A percentile compares a stretch with the other conserved stretches of the same genome.
phyloP scores from a whole-genome alignment of 2,888 invertebrate species.

The Sthenelais limicola region DNA sequence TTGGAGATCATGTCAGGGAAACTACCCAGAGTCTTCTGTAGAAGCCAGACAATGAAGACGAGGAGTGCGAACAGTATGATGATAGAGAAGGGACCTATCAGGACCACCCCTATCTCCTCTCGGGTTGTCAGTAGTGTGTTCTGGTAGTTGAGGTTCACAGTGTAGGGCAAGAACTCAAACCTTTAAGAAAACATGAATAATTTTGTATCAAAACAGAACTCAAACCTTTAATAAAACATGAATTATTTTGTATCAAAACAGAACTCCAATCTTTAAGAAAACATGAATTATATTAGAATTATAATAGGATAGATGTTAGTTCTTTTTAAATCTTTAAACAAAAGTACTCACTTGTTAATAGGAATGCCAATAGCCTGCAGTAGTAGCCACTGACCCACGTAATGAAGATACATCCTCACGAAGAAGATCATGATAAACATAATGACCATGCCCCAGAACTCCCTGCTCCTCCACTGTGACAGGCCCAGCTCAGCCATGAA shows the following conservation, averaged over 20 bases:
- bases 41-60: constrained; percentile 57
- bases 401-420: constrained; percentile 66
- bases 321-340: too few relatives aligned
- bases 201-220: too few relatives aligned
- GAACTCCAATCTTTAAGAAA: too few relatives aligned
- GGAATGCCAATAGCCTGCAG: constrained; percentile 64
- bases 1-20: constrained; percentile 68
- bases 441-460: constrained; percentile 70
- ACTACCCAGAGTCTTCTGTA: constrained; percentile 59
- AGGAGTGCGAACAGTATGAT: constrained; percentile 61
- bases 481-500: constrained; percentile 68
- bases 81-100: constrained; percentile 63
- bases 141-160: constrained; percentile 70
- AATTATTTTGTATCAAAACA: too few relatives aligned
- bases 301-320: not conserved
- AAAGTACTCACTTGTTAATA: constrained; percentile 68
- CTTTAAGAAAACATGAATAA: too few relatives aligned
- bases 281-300: too few relatives aligned
- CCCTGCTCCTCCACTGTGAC: constrained; percentile 67
- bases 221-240: too few relatives aligned
- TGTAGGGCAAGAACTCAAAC: constrained; percentile 68
- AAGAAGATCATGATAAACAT: constrained; percentile 67
- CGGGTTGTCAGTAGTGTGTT: constrained; percentile 60
- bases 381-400: constrained; percentile 68
- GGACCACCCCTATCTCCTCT: constrained; percentile 66